Evolutionary conservation across 2,113 vertebrate genomes (phyloP).

Genomic region (Mormyrus lacerda): DNA sequence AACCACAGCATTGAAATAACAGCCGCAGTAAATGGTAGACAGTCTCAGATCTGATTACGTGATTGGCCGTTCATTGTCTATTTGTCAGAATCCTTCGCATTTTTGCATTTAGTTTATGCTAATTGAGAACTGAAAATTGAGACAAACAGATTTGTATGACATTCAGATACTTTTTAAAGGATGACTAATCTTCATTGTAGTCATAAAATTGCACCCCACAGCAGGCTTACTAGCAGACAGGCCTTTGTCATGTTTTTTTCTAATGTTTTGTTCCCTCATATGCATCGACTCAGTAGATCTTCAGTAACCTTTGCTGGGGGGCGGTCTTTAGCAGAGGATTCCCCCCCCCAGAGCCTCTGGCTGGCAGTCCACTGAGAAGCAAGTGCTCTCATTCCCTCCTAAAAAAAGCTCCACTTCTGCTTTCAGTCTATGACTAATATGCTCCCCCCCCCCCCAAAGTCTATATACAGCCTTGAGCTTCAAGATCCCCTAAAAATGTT

Average conservation of each 20-base stretch:
- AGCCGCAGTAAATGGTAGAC: neutral
- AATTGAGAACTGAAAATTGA: neutral
- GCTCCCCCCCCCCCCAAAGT: neutral
- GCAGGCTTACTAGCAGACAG: neutral
- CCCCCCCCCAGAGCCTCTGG: conserved; percentile 9
- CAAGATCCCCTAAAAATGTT: conserved; percentile 28
- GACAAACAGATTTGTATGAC: neutral
- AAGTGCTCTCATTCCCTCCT: conserved; percentile 35
- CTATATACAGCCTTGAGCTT: neutral
- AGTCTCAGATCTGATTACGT: neutral
- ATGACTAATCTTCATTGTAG: neutral
- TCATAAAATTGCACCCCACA: neutral
- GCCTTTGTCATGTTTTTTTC: neutral
- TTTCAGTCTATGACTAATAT: conserved; percentile 35
- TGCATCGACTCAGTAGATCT: neutral
- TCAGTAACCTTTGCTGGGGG: neutral
- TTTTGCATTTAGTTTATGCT: neutral
- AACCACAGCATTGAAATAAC: neutral
- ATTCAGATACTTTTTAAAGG: neutral
- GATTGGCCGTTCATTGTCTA: neutral
- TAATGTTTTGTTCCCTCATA: neutral
- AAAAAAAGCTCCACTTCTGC: conserved; percentile 37
- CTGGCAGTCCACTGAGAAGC: conserved; percentile 26
- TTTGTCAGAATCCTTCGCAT: neutral
- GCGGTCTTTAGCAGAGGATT: neutral